Evolutionary conservation across 2,113 vertebrate species (phyloP), one percentile per base, ranked within the genome.

Genomic region (Motacilla alba): DNA sequence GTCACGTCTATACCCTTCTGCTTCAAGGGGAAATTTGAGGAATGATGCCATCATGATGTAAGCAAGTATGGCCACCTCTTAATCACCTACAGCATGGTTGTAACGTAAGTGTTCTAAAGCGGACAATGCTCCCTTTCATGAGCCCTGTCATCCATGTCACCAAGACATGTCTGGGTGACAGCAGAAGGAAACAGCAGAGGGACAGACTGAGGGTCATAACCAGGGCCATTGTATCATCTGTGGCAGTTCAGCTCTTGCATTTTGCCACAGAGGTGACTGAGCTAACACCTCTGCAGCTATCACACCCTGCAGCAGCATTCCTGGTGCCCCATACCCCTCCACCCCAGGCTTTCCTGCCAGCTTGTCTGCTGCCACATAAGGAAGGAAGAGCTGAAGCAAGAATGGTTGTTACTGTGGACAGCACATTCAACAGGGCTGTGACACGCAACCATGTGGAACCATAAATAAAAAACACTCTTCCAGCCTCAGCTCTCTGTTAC

Each of bases 31-130:
- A 70, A 92, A 81, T 63, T 8, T 3, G 10, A 88, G 35, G 46
- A 76, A 66, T 69, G 44, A 63, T 0, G 0, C 37, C 0, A 1
- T 7, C 37, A 44, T 47, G 24, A 63, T 0, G 0, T 24, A 16
- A 66, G 43, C 17, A 88, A 77, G 53, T 30, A 43, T 0, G 3
- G 27, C 35, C n/a, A 73, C 43, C 13, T 83, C 7, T 56, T 41
- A 76, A 76, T 33, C 41, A 64, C 15, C 70, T 60, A 73, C 31
- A 91, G 53, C 15, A 24, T 66, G 41, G 15, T 6, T 69, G 58
- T 21, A 68, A 73, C 1, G 0, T 43, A 35, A 44, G 43, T 24
- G 20, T 50, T 91, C 28, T 70, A 63, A 89, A 74, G 16, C 6
- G 9, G 33, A 62, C 23, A 35, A 12, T 30, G 18, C 30, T 85